Evolutionary conservation across 2,797 vertebrate species (phyloP).

Genomic region (Podarcis siculus): DNA sequence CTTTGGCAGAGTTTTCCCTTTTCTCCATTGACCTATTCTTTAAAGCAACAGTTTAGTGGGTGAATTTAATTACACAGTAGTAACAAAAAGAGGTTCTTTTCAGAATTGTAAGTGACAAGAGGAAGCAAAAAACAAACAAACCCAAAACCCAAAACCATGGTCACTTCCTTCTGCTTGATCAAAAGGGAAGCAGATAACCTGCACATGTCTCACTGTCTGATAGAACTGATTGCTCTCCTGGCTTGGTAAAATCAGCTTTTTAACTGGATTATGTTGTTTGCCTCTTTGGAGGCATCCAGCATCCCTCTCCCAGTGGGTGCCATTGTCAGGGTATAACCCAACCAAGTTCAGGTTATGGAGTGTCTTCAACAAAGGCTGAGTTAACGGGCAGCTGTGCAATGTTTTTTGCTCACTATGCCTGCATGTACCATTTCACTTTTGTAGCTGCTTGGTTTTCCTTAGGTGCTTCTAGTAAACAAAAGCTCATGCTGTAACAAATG

Average conservation of each 20-base stretch:
- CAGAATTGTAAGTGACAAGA: background rate
- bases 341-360: background rate
- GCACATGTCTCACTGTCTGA: background rate
- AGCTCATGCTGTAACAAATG: background rate
- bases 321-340: background rate
- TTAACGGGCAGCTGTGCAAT: background rate
- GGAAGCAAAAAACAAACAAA: background rate
- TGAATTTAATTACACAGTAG: constrained; percentile 7
- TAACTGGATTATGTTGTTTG: background rate
- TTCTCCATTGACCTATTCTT: background rate
- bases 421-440: background rate
- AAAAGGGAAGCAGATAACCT: background rate
- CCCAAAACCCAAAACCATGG: too few species aligned
- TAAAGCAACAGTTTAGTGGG: constrained; percentile 4
- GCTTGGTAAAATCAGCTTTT: background rate
- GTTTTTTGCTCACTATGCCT: background rate
- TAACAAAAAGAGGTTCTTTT: background rate
- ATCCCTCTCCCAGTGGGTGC: background rate
- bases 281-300: background rate
- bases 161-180: background rate
- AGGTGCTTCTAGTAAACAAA: background rate
- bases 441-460: background rate
- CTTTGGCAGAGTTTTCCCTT: background rate
- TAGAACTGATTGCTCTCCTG: background rate
- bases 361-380: background rate